Evolutionary conservation across 2,888 invertebrate genomes (phyloP).

Genomic region (Lochmaea crataegi): DNA sequence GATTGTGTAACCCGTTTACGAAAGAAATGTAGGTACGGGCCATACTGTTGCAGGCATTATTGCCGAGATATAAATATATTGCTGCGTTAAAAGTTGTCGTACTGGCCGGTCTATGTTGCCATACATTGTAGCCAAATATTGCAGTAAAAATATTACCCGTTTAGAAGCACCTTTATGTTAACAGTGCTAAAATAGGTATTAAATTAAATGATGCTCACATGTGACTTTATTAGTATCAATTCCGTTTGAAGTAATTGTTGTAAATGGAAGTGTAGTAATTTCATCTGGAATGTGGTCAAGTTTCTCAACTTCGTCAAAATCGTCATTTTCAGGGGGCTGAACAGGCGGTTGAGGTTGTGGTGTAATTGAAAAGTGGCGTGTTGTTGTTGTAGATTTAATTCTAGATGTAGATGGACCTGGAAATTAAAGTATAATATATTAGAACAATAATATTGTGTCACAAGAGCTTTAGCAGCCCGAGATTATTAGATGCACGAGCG

Average conservation of each 20-base stretch:
- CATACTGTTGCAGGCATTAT: no score
- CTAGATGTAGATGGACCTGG: constrained; percentile 44
- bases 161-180: no score
- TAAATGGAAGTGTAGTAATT: constrained; percentile 60
- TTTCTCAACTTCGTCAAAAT: constrained; percentile 44
- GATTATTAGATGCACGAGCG: no score
- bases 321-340: constrained; percentile 26
- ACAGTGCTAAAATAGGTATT: not conserved
- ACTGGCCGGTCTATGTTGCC: no score
- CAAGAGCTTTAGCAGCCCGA: no score
- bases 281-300: constrained; percentile 55
- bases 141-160: no score
- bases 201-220: constrained; percentile 50
- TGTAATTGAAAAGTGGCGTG: constrained; percentile 41
- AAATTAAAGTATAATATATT: not conserved
- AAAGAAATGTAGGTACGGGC: no score
- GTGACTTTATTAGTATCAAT: constrained; percentile 38
- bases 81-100: no score
- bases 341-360: constrained; percentile 37
- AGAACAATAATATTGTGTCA: no score
- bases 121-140: no score
- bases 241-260: constrained; percentile 55
- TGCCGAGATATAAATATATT: no score
- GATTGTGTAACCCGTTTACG: no score
- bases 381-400: constrained; percentile 49